These are phyloP conservation scores for Brachionus plicatilis DNA, from an alignment of 1,140 invertebrate genomes.

Conservation along the genomic window DNA sequence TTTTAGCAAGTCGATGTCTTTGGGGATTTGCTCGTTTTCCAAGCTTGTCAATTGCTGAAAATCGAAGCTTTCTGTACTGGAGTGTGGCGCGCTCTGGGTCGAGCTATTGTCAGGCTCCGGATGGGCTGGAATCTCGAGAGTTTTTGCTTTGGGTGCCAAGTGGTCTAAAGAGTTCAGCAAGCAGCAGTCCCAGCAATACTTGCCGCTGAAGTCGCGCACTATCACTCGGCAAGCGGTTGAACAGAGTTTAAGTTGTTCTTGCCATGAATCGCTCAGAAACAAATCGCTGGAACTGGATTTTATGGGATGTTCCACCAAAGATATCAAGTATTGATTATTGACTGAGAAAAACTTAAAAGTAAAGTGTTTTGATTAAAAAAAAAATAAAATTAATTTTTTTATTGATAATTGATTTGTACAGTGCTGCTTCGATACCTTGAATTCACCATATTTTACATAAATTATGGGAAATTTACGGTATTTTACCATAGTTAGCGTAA, in stretches of 20 bases:
- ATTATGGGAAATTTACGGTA: too few relatives aligned
- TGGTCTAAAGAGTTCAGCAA: slow-evolving; percentile 66
- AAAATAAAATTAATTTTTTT: too few relatives aligned
- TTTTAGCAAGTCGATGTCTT: not conserved
- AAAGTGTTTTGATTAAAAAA: not conserved
- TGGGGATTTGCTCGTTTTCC: not conserved
- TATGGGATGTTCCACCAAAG: slow-evolving; percentile 79
- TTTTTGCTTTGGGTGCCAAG: not conserved
- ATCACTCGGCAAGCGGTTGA: slow-evolving; percentile 70
- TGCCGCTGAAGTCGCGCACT: slow-evolving; percentile 85
- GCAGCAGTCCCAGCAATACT: slow-evolving; percentile 89
- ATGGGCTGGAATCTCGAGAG: not conserved
- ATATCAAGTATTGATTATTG: slow-evolving; percentile 71
- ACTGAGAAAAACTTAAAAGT: slow-evolving; percentile 67
- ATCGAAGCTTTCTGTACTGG: not conserved
- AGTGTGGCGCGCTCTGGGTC: not conserved
- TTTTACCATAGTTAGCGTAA: too few relatives aligned
- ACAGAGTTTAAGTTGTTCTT: not conserved
- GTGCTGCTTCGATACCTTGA: too few relatives aligned
- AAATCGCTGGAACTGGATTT: not conserved
- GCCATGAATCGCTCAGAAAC: not conserved
- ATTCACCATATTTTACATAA: too few relatives aligned
- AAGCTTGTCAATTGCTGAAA: not conserved
- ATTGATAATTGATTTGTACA: too few relatives aligned
- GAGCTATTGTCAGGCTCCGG: not conserved